These are phyloP conservation scores for Stichodactyla helianthus DNA, from an alignment of 64 coral and sea anemone genomes.

Conservation along the genomic window DNA sequence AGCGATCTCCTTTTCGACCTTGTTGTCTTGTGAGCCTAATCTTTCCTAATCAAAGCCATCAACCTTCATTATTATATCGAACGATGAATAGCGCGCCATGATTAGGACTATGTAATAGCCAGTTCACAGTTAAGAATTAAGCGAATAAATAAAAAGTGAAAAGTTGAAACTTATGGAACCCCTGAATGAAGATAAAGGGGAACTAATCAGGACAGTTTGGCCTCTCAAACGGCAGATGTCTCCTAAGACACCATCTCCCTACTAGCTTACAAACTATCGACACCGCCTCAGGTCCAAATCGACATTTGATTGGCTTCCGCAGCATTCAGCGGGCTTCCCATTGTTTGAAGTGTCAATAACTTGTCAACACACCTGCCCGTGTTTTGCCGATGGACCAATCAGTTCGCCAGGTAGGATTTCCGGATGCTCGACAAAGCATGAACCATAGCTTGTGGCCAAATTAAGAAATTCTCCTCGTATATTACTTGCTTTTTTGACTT, in stretches of 20 bases:
- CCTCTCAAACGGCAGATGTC: constrained; percentile 56
- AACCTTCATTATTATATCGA: constrained; percentile 55
- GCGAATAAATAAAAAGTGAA: constrained; percentile 19
- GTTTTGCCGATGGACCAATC: constrained; percentile 65
- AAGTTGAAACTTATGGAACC: constrained; percentile 39
- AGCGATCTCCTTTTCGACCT: constrained; percentile 65
- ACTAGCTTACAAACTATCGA: constrained; percentile 52
- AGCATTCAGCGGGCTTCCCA: constrained; percentile 70
- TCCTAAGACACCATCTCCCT: constrained; percentile 31
- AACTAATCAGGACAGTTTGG: constrained; percentile 62
- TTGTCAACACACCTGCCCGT: constrained; percentile 83
- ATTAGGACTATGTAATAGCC: not conserved
- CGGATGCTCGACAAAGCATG: constrained; percentile 50
- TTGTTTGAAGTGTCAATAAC: constrained; percentile 63
- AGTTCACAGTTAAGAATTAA: constrained; percentile 25
- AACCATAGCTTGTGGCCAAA: constrained; percentile 40
- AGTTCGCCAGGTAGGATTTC: constrained; percentile 45
- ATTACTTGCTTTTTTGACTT: constrained; percentile 31
- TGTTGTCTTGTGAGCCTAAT: constrained; percentile 78
- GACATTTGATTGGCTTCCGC: constrained; percentile 67
- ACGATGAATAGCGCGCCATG: constrained; percentile 44
- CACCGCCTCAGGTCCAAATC: constrained; percentile 63
- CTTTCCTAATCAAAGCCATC: constrained; percentile 71
- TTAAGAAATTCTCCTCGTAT: constrained; percentile 51
- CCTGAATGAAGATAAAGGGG: constrained; percentile 62